Percentiles rank a stretch among this genome's conserved stretches.
phyloP scores from a whole-genome alignment of 2,113 vertebrate genomes.

The Plecturocebus donacophilus region DNA sequence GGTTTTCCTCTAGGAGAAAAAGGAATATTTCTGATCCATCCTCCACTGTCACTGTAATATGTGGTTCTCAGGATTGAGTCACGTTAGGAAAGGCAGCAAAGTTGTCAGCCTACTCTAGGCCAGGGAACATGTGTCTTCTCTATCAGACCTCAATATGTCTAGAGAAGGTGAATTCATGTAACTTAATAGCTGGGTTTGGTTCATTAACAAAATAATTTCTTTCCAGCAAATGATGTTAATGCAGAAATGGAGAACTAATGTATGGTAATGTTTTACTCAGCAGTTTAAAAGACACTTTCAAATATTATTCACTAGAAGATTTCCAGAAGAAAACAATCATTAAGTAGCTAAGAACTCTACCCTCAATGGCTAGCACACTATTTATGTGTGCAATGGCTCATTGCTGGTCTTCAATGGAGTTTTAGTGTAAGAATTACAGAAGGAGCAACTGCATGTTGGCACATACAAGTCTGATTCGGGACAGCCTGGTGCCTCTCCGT shows the following conservation, averaged over 20 bases:
- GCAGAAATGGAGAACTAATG: not conserved
- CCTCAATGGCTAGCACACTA: not conserved
- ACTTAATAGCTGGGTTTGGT: not conserved
- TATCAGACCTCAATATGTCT: not conserved
- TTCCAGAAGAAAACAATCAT: conserved; percentile 21
- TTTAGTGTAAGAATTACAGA: not conserved
- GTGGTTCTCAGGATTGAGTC: not conserved
- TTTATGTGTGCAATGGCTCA: not conserved
- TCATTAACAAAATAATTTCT: not conserved
- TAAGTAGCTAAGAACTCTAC: not conserved
- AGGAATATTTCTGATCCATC: not conserved
- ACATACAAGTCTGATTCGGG: not conserved
- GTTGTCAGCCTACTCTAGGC: accelerated
- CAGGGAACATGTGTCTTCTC: not conserved
- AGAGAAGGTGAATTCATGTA: not conserved
- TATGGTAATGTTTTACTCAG: not conserved
- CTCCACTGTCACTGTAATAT: not conserved
- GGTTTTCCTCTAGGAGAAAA: not conserved
- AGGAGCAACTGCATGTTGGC: not conserved
- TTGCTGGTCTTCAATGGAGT: not conserved
- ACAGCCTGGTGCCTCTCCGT: not conserved
- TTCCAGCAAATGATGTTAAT: not conserved
- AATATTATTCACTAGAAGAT: not conserved
- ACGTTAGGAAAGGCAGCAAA: not conserved
- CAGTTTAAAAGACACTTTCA: conserved; percentile 12